Conservation (phyloP, 2,888 invertebrate genomes). For the Eupithecia centaureata region DNA sequence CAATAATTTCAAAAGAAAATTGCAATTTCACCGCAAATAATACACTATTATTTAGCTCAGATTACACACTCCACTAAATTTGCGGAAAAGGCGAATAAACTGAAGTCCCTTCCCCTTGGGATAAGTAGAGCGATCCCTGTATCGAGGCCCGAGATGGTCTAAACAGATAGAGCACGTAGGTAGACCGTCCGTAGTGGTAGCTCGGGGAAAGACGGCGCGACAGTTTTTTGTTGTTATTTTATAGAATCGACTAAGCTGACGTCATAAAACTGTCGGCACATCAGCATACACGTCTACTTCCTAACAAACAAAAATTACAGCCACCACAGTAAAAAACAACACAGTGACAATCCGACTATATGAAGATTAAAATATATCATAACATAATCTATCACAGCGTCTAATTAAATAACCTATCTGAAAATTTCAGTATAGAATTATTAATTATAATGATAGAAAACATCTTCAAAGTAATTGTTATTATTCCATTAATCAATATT, state of each 20-base stretch:
- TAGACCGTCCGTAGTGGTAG: not conserved
- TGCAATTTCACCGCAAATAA: not conserved
- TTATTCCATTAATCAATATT: too few relatives aligned
- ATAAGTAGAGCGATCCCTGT: slow-evolving; percentile 36
- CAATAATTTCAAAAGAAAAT: not conserved
- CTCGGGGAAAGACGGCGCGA: not conserved
- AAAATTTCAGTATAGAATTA: too few relatives aligned
- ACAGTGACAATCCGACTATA: too few relatives aligned
- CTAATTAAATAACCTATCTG: too few relatives aligned
- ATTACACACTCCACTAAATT: slow-evolving; percentile 35
- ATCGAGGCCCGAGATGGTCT: slow-evolving; percentile 36
- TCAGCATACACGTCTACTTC: not conserved
- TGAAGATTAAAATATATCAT: too few relatives aligned
- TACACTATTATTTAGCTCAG: slow-evolving; percentile 12
- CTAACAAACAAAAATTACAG: too few relatives aligned
- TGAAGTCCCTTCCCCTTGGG: slow-evolving; percentile 32
- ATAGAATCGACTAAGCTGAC: not conserved
- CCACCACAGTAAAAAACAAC: too few relatives aligned
- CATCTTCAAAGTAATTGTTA: too few relatives aligned
- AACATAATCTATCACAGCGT: too few relatives aligned
- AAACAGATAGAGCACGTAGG: slow-evolving; percentile 44
- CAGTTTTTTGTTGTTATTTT: not conserved
- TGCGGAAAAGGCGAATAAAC: slow-evolving; percentile 29
- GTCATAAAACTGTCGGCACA: not conserved
- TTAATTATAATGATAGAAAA: too few relatives aligned